Evolutionary conservation across 1,140 invertebrate species (phyloP).

Genomic region (Drosophila navojoa): DNA sequence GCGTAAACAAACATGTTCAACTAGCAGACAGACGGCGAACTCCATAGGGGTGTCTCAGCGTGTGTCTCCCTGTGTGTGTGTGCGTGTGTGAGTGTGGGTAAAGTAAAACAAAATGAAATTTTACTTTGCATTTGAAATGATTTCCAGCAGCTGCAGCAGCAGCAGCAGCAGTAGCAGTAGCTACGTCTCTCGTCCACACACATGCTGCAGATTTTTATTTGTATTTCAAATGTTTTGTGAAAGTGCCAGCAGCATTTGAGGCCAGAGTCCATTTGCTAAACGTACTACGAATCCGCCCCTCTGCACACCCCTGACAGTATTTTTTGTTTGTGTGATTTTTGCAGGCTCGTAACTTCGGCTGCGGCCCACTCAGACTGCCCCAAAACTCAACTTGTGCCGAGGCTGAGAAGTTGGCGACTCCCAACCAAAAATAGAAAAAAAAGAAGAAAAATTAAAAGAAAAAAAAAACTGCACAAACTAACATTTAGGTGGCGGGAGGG

Average conservation of each 20-base stretch:
- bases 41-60: not conserved
- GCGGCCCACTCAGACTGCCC: constrained; percentile 29
- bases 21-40: constrained; percentile 58
- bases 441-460: constrained; percentile 41
- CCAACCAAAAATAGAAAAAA: constrained; percentile 7
- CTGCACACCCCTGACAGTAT: constrained; percentile 41
- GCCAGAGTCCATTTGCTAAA: constrained; percentile 77
- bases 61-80: not conserved
- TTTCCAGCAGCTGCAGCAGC: constrained; percentile 51
- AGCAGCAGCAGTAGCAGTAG: constrained; percentile 25
- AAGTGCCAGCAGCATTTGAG: constrained; percentile 79
- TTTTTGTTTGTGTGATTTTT: constrained; percentile 70
- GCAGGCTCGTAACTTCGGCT: constrained; percentile 36
- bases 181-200: constrained; percentile 2
- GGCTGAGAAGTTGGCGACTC: constrained; percentile 43
- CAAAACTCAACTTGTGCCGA: constrained; percentile 51
- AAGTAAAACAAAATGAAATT: constrained; percentile 82
- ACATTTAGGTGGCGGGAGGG: constrained; percentile 7
- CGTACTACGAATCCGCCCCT: constrained; percentile 26
- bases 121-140: constrained; percentile 80
- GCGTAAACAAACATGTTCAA: constrained; percentile 81
- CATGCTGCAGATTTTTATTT: constrained; percentile 76
- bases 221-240: constrained; percentile 79
- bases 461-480: constrained; percentile 35
- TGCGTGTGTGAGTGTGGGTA: constrained; percentile 18